Conservation (phyloP, 2,797 vertebrate genomes). For the Hyperoplus lanceolatus region DNA sequence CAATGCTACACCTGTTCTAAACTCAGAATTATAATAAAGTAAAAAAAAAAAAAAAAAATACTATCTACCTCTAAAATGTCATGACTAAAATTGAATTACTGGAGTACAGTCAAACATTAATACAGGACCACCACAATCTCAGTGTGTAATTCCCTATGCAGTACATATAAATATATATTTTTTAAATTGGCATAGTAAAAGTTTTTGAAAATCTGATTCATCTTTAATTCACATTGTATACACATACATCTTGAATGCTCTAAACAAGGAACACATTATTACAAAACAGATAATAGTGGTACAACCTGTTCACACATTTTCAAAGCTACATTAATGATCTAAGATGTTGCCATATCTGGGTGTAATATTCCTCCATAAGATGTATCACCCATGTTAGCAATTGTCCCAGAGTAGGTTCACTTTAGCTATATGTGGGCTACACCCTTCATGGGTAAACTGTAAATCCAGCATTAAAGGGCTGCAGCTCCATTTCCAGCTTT, state of each 20-base stretch:
- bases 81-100: neutral
- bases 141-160: neutral
- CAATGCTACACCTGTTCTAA: neutral
- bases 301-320: neutral
- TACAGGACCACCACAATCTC: neutral
- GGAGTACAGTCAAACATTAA: neutral
- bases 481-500: neutral
- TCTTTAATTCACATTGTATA: neutral
- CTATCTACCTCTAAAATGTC: neutral
- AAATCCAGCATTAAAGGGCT: neutral
- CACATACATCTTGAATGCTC: neutral
- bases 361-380: neutral
- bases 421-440: neutral
- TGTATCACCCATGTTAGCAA: neutral
- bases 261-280: neutral
- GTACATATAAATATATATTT: neutral
- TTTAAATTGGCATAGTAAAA: neutral
- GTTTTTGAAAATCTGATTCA: neutral
- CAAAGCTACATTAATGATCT: neutral
- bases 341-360: neutral
- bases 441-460: neutral
- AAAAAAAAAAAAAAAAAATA: neutral
- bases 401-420: neutral
- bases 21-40: neutral
- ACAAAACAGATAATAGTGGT: neutral